phyloP scores from a whole-genome alignment of 1,140 invertebrate genomes.

The Heliconius hermathena region DNA sequence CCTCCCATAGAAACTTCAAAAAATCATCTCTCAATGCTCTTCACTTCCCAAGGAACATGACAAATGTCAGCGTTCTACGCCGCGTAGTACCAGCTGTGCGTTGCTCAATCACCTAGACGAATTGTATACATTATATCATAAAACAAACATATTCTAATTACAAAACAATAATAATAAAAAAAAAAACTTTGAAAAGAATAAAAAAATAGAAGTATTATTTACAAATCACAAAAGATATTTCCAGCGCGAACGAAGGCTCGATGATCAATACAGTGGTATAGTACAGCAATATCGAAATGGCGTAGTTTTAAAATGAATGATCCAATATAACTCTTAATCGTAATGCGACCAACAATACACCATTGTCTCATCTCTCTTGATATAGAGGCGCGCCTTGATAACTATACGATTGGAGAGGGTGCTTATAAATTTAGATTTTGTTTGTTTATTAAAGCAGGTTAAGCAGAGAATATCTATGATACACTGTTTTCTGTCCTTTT shows the following conservation, averaged over 20 bases:
- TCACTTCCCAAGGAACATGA: too few relatives aligned
- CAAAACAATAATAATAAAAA: not conserved
- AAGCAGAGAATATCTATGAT: too few relatives aligned
- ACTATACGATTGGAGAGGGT: constrained; percentile 26
- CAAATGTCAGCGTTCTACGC: too few relatives aligned
- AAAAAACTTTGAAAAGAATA: not conserved
- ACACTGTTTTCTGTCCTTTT: too few relatives aligned
- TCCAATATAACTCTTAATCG: constrained; percentile 53
- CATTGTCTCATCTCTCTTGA: constrained; percentile 55
- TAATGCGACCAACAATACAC: constrained; percentile 47
- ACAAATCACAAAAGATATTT: constrained; percentile 12
- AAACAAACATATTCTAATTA: not conserved
- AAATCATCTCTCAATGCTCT: too few relatives aligned
- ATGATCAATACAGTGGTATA: constrained; percentile 26
- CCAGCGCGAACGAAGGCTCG: not conserved
- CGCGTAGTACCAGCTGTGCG: too few relatives aligned
- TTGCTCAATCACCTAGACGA: too few relatives aligned
- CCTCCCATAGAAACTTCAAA: too few relatives aligned
- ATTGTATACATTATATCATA: not conserved
- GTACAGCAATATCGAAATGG: constrained; percentile 39
- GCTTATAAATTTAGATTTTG: not conserved
- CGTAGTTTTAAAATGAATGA: constrained; percentile 49
- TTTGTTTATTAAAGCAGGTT: too few relatives aligned
- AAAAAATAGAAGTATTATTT: not conserved
- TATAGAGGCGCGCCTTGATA: constrained; percentile 39